phyloP scores from a whole-genome alignment of 2,113 vertebrate genomes.

The Rhinolophus sinicus region DNA sequence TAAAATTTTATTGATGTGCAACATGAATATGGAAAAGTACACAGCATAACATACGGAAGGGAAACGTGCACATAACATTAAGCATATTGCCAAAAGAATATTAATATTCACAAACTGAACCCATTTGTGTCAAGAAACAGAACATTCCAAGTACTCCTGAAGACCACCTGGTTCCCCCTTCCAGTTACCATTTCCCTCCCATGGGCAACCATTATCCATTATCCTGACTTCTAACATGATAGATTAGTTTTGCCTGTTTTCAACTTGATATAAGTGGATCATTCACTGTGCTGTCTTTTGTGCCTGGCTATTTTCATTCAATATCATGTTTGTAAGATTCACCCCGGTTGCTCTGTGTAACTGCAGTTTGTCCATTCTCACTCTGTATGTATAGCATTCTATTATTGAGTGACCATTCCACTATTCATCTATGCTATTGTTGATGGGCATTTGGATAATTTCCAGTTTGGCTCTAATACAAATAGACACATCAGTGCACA shows the following conservation, averaged over 20 bases:
- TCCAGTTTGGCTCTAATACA: neutral
- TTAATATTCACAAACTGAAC: conserved; percentile 38
- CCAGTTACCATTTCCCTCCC: neutral
- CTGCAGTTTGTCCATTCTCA: neutral
- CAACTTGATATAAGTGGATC: conserved; percentile 9
- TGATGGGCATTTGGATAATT: neutral
- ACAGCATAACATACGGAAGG: neutral
- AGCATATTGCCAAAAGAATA: neutral
- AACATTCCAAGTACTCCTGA: neutral
- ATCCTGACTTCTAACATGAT: neutral
- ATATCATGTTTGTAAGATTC: neutral
- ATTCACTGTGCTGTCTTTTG: neutral
- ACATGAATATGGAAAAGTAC: neutral
- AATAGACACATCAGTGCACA: neutral
- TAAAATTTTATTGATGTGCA: neutral
- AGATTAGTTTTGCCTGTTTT: conserved; percentile 27
- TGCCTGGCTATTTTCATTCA: conserved; percentile 13
- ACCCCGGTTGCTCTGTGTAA: neutral
- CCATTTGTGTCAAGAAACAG: neutral
- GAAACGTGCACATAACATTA: neutral
- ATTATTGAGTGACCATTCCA: neutral
- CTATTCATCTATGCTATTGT: neutral
- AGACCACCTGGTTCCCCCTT: neutral
- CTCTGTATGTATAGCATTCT: neutral
- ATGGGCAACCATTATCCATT: neutral